Evolutionary conservation across 1,140 invertebrate genomes (phyloP), one percentile per base, ranked within the genome.

Genomic region (Heliconius eleuchia): DNA sequence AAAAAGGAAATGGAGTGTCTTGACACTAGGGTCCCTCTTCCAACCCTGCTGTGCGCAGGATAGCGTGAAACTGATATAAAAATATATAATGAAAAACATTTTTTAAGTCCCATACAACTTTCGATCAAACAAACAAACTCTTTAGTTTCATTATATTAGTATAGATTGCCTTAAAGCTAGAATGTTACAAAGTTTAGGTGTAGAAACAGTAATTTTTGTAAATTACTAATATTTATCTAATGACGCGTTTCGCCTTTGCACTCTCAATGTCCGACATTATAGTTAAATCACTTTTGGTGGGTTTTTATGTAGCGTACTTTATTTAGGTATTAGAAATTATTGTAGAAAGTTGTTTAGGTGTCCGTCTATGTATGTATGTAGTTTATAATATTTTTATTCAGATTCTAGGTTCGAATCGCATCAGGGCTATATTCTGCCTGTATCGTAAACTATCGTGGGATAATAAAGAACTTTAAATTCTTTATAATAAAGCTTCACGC

Each of bases 181-280:
- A 66, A 66, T 30, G 23, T 30, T 27, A 13, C 60, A 3, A 30
- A n/a, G 3, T 30, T 27, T 66, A 66, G 4, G 4, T 66, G 23
- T 27, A 30, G 60, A n/a, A n/a, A n/a, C n/a, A n/a, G 74, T 27
- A 66, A 77, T 83, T 80, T 81, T 76, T 76, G 71, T 79, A 83
- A 80, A 82, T 83, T 82, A 78, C 72, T 66, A 60, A 76, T 50
- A 79, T 83, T 71, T 80, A 60, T 72, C 71, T 82, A 72, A 80
- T 77, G 78, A 80, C 27, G 39, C 23, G 19, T 75, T 74, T 80
- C 46, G 73, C 71, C 57, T 77, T 77, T 80, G 79, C 30, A 74
- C 75, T 74, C 27, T 37, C 37, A 42, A 77, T 74, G 50, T 55
- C 80, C 3, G 3, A 66, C 11, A 30, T 66, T 66, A 23, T 16